Evolutionary conservation across 2,113 vertebrate genomes (phyloP), one percentile per base, ranked within the genome.

Genomic region (Gracilinanus agilis): DNA sequence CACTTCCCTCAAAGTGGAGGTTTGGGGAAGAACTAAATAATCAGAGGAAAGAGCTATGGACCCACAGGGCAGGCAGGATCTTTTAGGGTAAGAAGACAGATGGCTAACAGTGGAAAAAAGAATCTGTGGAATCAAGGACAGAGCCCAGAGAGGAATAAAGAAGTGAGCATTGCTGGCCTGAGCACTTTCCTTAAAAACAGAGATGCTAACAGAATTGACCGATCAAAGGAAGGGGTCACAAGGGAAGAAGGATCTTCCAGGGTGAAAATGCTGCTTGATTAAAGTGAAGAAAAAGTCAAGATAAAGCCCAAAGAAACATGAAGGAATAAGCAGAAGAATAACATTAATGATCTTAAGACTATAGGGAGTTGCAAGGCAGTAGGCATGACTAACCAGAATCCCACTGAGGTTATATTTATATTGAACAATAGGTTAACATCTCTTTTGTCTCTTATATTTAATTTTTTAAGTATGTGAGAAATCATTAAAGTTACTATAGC

Each of bases 401-500:
- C 53, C 3, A 49, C 25, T 92, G 54, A 91, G 54, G 90, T 5
- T 40, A 34, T 0, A 44, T n/a, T 54, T 55, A n/a, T 95, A 29
- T 93, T 93, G 90, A 93, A 93, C 55, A 90, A 96, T 54, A 94
- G 90, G 53, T 93, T 96, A 94, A 55, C 61, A 89, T 92, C 96
- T 97, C 89, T 54, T 91, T 90, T 58, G 23, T 25, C 44, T 40
- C 9, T 92, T 94, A 88, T 95, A 29, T 44, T 94, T 97, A 56
- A 95, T 96, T 94, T 95, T 75, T 55, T 44, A 97, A 88, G 27
- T 56, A 95, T 95, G 55, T 94, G 92, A 55, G 53, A 97, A 96
- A 75, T 27, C 29, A 83, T 93, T 92, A 95, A 97, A 92, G 91
- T 97, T 96, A 96, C 88, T 93, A 90, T 93, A 97, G 83, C 92